Evolutionary conservation across 2,888 invertebrate genomes (phyloP), one percentile per base, ranked within the genome.

Genomic region (Hesperia comma): DNA sequence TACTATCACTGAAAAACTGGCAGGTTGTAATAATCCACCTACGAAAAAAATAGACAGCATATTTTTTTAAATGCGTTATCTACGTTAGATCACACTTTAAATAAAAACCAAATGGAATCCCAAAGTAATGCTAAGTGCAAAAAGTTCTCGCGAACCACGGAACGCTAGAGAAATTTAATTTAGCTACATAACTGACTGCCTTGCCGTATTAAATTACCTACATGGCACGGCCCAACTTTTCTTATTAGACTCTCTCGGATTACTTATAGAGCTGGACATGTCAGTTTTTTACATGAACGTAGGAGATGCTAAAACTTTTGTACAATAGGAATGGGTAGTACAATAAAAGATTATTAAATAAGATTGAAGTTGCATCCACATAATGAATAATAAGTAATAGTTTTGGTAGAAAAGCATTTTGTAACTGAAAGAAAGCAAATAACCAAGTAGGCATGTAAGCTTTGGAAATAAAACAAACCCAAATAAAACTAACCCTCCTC

Each of bases 181-280:
- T 84, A 75, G 80, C 79, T 79, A 79, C 79, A 78, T 84, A 10
- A 79, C 79, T 78, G 84, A 19, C 49, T 81, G 70, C 83, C 82
- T 80, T 79, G 70, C 79, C 78, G 81, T 83, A 81, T 82, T 83
- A 85, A 87, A 84, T 87, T 83, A 86, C 86, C 82, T 81, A 83
- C 83, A 77, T 80, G 77, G 80, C 79, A 77, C 77, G 68, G 71
- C 77, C 62, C 68, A 87, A 87, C 76, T 88, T 87, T 87, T 84
- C 85, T 80, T 85, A 83, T 84, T 85, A 85, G 77, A 79, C 75
- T 19, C 19, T 4, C 10, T 7, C 15, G 49, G 12, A 10, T 19
- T 7, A n/a, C n/a, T n/a, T n/a, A 10, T 19, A 12, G 72, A 10
- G 26, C 54, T 54, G 54, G n/a, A 54, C 54, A 54, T 32, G n/a